Percentiles rank a stretch among this genome's conserved stretches.
Evolutionary conservation across 1,140 invertebrate species (phyloP).

Genomic region (Argopecten irradians): DNA sequence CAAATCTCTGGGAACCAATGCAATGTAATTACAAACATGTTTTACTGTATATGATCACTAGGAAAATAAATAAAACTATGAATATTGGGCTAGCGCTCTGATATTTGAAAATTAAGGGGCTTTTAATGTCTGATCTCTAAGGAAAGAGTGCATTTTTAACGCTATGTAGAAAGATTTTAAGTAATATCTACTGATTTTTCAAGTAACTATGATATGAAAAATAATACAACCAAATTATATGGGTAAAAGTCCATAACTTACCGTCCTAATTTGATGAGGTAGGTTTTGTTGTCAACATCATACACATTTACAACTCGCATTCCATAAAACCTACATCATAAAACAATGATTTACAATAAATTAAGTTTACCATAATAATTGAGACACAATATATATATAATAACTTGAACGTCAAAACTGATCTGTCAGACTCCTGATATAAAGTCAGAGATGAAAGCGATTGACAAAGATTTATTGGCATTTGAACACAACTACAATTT

Average conservation of each 20-base stretch:
- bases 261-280: constrained; percentile 89
- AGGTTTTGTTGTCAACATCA: constrained; percentile 97
- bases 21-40: neutral
- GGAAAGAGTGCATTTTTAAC: too few species aligned
- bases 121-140: too few species aligned
- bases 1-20: too few species aligned
- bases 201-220: too few species aligned
- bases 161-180: neutral
- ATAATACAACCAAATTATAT: neutral
- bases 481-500: neutral
- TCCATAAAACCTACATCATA: constrained; percentile 77
- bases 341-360: neutral
- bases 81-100: too few species aligned
- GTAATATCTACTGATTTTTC: constrained; percentile 30
- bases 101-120: too few species aligned
- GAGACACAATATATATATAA: neutral
- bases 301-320: constrained; percentile 98
- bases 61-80: too few species aligned
- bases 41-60: neutral
- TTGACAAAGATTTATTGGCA: neutral
- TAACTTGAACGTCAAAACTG: neutral
- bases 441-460: neutral
- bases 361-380: neutral
- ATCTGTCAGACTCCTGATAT: neutral
- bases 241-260: constrained; percentile 66